Evolutionary conservation across 2,797 vertebrate genomes (phyloP).

Genomic region (Rhincodon typus): DNA sequence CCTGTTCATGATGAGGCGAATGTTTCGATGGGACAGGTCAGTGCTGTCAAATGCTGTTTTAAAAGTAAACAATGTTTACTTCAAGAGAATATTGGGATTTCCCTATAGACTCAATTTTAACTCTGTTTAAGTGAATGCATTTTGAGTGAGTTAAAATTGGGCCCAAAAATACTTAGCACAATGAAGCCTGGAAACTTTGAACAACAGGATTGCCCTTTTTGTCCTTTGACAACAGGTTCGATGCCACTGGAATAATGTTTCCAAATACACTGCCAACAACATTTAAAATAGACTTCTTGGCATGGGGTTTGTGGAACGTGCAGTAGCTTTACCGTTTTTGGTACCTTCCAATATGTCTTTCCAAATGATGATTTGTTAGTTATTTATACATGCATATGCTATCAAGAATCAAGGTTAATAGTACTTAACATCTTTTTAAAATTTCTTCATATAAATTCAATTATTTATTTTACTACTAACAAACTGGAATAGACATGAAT

Average conservation of each 20-base stretch:
- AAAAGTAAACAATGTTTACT: background rate
- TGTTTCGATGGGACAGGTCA: background rate
- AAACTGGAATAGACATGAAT: background rate
- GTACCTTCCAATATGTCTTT: background rate
- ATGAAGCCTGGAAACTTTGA: background rate
- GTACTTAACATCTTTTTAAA: no score
- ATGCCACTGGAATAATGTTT: slow-evolving; percentile 15
- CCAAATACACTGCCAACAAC: background rate
- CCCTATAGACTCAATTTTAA: background rate
- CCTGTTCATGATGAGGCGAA: background rate
- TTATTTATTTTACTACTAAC: background rate
- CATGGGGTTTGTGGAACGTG: background rate
- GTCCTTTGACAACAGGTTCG: background rate
- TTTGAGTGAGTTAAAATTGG: background rate
- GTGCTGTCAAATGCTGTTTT: background rate
- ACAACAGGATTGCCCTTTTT: slow-evolving; percentile 16
- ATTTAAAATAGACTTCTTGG: slow-evolving; percentile 30
- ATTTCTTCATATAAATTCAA: background rate
- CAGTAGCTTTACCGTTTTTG: background rate
- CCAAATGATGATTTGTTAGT: background rate
- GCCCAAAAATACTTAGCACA: background rate
- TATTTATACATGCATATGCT: no score
- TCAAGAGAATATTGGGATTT: background rate
- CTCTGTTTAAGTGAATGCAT: background rate
- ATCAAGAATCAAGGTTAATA: background rate